Evolutionary conservation across 2,797 vertebrate genomes (phyloP).

Genomic region (Ispidina picta): DNA sequence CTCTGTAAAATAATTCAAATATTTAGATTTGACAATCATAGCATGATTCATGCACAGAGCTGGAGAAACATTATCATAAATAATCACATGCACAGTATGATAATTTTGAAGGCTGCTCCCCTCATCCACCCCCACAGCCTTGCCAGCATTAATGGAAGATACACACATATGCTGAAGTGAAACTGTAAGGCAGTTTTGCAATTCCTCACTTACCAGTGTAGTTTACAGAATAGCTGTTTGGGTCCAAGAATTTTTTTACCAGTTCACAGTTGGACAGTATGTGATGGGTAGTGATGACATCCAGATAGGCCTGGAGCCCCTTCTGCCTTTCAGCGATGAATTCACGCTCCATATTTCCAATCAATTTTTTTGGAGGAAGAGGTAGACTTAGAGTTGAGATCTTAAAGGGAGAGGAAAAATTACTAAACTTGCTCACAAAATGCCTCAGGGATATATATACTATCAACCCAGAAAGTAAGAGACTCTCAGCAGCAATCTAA

Average conservation of each 20-base stretch:
- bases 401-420: constrained; percentile 75
- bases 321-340: constrained; percentile 96
- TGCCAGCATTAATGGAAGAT: neutral
- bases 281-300: constrained; percentile 92
- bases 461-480: neutral
- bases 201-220: constrained; percentile 87
- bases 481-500: neutral
- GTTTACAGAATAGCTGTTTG: constrained; percentile 93
- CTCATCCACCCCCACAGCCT: neutral
- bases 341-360: constrained; percentile 97
- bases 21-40: neutral
- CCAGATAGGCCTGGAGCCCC: constrained; percentile 93
- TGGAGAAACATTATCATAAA: neutral
- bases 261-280: constrained; percentile 88
- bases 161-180: neutral
- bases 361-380: constrained; percentile 95
- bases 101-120: neutral
- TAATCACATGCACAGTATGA: neutral
- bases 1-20: neutral
- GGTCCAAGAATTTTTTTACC: constrained; percentile 96
- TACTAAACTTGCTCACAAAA: neutral
- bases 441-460: neutral
- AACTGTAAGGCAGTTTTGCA: neutral
- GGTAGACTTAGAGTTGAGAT: constrained; percentile 90
- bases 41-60: neutral